Evolutionary conservation across 2,888 invertebrate species (phyloP).

Genomic region (Carabus problematicus): DNA sequence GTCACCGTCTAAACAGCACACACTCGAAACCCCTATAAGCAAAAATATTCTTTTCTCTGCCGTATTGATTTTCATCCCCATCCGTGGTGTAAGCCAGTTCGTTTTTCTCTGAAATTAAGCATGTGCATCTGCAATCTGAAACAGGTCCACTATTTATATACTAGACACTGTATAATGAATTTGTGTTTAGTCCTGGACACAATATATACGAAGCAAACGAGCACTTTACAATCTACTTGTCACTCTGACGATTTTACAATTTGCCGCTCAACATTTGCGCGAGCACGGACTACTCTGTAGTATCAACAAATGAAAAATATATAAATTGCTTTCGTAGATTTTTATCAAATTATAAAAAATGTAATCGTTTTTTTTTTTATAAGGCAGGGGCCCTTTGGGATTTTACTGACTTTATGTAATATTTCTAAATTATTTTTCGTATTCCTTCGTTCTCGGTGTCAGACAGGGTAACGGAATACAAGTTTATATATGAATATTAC

Average conservation of each 20-base stretch:
- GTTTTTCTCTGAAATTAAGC: constrained; percentile 58
- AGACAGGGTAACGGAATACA: too few relatives aligned
- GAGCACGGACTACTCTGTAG: too few relatives aligned
- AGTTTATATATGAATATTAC: too few relatives aligned
- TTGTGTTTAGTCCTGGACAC: constrained; percentile 50
- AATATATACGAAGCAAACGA: constrained; percentile 12
- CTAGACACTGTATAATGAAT: constrained; percentile 61
- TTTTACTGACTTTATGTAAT: too few relatives aligned
- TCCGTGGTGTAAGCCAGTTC: constrained; percentile 55
- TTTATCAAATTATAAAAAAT: constrained; percentile 40
- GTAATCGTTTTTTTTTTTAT: too few relatives aligned
- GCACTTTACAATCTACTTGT: neutral
- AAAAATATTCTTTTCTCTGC: constrained; percentile 60
- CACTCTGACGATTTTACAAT: too few relatives aligned
- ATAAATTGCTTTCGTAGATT: constrained; percentile 32
- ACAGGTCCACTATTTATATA: constrained; percentile 58
- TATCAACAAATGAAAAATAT: constrained; percentile 36
- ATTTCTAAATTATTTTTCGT: too few relatives aligned
- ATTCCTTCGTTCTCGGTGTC: too few relatives aligned
- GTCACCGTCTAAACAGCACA: constrained; percentile 42
- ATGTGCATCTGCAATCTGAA: constrained; percentile 59
- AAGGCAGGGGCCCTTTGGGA: too few relatives aligned
- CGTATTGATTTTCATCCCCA: constrained; percentile 60
- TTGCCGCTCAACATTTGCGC: too few relatives aligned
- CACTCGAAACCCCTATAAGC: constrained; percentile 55